Evolutionary conservation across 2,797 vertebrate genomes (phyloP), one percentile per base, ranked within the genome.

Genomic region (Paratrypauchen microcephalus): DNA sequence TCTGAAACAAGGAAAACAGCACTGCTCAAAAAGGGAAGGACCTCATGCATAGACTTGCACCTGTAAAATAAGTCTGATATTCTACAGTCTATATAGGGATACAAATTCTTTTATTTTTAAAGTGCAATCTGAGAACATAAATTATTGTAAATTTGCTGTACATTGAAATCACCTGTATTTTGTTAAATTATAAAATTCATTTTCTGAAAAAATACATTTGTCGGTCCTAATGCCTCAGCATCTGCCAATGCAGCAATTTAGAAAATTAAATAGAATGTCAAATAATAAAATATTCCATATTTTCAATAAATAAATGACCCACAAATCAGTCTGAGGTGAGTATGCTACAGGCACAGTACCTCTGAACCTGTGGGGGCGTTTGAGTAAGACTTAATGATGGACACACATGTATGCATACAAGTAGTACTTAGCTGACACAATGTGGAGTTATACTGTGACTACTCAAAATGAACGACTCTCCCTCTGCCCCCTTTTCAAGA

Each of bases 21-120:
- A 94, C 96, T 96, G 87, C 94, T 97, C 93, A 96, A 93, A 96
- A 96, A 95, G 95, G 96, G 91, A 97, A 96, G 95, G 96, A 94
- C 91, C 94, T 96, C 75, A 95, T 97, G 92, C 95, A 95, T 94
- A 95, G 92, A 92, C 95, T 96, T 81, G 95, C 95, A 83, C 92
- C 95, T 88, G 95, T 96, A 90, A 95, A 96, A 91, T 96, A 95
- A 95, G 73, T 67, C 71, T 36, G 60, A 85, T 72, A 73, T 64
- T 75, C 66, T 74, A 74, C 70, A 72, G 77, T 77, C 61, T 78
- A 88, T 75, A 80, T 80, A 77, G 83, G 85, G 60, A 70, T 45
- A 45, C 66, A 15, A 32, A 62, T 68, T 86, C 28, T 45, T 24
- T 85, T 84, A 64, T 66, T 55, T 39, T 45, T 39, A 19, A 50